Base-by-base conservation (phyloP, 1,140 invertebrate species). In the Drosophila athabasca region DNA sequence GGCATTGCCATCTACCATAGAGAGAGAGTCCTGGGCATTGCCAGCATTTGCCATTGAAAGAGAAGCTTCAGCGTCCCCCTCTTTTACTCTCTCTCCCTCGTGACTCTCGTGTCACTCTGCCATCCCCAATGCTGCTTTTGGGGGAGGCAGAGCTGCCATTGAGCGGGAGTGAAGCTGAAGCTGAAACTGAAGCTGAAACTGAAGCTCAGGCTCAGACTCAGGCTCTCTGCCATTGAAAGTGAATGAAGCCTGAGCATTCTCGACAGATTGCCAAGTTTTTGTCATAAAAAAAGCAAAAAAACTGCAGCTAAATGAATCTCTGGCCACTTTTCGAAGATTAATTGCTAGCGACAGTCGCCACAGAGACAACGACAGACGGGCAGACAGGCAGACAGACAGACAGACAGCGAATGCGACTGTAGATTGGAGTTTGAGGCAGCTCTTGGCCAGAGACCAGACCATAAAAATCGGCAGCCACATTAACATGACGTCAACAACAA, bases 211-310 rank as follows among this genome's bases (percentile, higher is more conserved):
- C 24, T 24, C 24, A 3, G 26, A 24, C 66, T n/a, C 64, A 49
- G 66, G 64, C 43, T 87, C 82, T 68, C 69, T 89, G 81, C 84
- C 84, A 89, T 89, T 89, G 84, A 89, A 90, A 79, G 51, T 75
- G 67, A 64, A 41, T 76, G 78, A 81, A 59, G 83, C 76, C 35
- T 83, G 84, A 89, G 79, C 75, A 85, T 84, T 90, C 70, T 77
- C 73, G 85, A 90, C 81, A 87, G 81, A 90, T 85, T 90, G 81
- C 87, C 85, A 90, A 87, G 71, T 90, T 72, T 82, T 69, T 66
- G 51, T 69, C 24, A 57, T 39, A 66, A 52, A 31, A 69, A 24
- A 62, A 55, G 45, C 17, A 19, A 52, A 79, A 72, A 72, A 75
- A 61, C 46, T 72, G 71, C 66, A 75, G 76, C 60, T 80, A 71